A percentile compares a stretch with the other conserved stretches of the same genome.
phyloP scores from a whole-genome alignment of 2,888 invertebrate species.

The Amphipoea lucens region DNA sequence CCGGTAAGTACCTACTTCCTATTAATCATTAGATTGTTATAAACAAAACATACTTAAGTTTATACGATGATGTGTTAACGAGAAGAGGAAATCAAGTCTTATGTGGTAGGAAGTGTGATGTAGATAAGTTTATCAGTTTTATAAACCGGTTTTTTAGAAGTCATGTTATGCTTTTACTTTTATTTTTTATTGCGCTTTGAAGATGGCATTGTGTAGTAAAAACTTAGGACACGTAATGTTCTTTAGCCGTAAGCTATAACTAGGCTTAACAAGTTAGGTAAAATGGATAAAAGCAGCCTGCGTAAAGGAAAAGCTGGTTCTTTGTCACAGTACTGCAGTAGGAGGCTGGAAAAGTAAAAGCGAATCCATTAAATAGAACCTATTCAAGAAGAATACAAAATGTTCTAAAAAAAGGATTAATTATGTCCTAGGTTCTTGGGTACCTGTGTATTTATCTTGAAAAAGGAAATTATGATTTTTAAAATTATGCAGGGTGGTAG shows the following conservation, averaged over 20 bases:
- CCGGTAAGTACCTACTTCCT: conserved; percentile 43
- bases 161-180: conserved; percentile 4
- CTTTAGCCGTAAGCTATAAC: not conserved
- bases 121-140: conserved; percentile 12
- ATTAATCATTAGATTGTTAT: not conserved
- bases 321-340: not conserved
- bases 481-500: no score
- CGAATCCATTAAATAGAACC: not conserved
- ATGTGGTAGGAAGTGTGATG: conserved; percentile 15
- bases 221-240: not conserved
- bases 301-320: not conserved
- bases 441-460: not conserved
- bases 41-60: not conserved
- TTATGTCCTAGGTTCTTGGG: not conserved
- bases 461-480: no score
- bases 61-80: not conserved
- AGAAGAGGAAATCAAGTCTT: not conserved
- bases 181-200: not conserved
- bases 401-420: not conserved
- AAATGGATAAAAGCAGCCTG: not conserved
- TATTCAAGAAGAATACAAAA: not conserved
- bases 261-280: not conserved
- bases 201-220: not conserved
- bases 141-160: conserved; percentile 9
- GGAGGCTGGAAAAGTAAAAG: not conserved